phyloP scores from a whole-genome alignment of 2,113 vertebrate genomes.

The Sphaerodactylus townsendi region DNA sequence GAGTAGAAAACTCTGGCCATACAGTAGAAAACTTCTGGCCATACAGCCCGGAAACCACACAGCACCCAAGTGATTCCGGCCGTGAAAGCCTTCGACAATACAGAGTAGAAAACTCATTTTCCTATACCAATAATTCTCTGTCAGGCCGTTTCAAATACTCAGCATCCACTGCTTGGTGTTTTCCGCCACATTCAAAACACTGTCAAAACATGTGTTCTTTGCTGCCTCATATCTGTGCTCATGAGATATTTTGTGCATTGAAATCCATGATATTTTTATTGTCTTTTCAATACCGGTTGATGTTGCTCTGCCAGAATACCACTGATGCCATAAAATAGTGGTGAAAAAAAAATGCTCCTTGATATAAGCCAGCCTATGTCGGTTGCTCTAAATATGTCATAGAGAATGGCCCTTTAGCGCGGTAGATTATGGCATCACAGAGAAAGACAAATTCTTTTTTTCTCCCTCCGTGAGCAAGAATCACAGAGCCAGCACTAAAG shows the following conservation, averaged over 20 bases:
- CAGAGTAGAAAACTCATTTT: too few species aligned
- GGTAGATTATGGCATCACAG: neutral
- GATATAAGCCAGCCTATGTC: constrained; percentile 42
- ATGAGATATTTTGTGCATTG: constrained; percentile 41
- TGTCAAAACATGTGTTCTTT: constrained; percentile 26
- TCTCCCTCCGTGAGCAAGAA: constrained; percentile 36
- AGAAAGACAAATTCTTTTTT: constrained; percentile 39
- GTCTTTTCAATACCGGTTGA: constrained; percentile 15
- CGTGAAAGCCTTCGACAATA: too few species aligned
- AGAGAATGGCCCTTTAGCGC: constrained; percentile 52
- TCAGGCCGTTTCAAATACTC: too few species aligned
- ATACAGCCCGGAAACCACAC: too few species aligned
- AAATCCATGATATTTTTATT: constrained; percentile 12
- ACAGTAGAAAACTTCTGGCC: too few species aligned
- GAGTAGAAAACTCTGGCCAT: too few species aligned
- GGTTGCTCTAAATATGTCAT: constrained; percentile 60
- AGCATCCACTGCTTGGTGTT: neutral
- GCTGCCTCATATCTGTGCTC: constrained; percentile 44
- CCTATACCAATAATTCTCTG: too few species aligned
- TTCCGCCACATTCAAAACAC: constrained; percentile 22
- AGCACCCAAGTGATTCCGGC: too few species aligned
- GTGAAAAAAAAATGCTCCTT: constrained; percentile 38
- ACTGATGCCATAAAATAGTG: constrained; percentile 5
- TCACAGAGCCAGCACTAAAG: constrained; percentile 51
- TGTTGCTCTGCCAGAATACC: constrained; percentile 36